phyloP scores from a whole-genome alignment of 2,797 vertebrate genomes.

The Thripadectes ignobilis region DNA sequence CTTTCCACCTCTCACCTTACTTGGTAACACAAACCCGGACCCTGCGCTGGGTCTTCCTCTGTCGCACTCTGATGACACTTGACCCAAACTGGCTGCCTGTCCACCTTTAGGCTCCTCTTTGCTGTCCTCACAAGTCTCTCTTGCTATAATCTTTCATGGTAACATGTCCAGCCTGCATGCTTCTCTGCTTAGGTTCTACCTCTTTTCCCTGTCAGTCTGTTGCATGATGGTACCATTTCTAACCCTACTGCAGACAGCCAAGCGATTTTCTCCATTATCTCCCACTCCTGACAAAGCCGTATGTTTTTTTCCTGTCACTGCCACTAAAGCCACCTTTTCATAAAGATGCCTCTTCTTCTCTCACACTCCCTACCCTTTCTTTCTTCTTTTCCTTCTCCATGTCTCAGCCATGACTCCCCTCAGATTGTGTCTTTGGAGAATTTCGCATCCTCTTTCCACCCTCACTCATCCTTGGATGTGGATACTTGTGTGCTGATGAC shows the following conservation, averaged over 20 bases:
- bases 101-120: not conserved
- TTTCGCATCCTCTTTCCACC: not conserved
- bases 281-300: not conserved
- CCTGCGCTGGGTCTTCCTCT: not conserved
- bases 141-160: not conserved
- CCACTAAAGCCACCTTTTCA: not conserved
- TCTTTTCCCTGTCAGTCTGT: not conserved
- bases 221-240: not conserved
- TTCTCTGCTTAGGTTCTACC: not conserved
- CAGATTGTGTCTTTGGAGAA: not conserved
- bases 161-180: not conserved
- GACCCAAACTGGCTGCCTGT: not conserved
- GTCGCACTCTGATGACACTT: not conserved
- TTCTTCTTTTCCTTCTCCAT: not conserved
- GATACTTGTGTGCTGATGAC: not conserved
- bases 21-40: not conserved
- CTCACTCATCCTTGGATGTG: not conserved
- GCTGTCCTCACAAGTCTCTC: not conserved
- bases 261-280: not conserved
- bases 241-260: not conserved
- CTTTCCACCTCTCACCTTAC: not conserved
- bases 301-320: not conserved
- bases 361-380: not conserved
- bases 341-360: not conserved
- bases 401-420: not conserved